Base-by-base conservation (phyloP, 2,113 vertebrate genomes). In the Grantiella picta region DNA sequence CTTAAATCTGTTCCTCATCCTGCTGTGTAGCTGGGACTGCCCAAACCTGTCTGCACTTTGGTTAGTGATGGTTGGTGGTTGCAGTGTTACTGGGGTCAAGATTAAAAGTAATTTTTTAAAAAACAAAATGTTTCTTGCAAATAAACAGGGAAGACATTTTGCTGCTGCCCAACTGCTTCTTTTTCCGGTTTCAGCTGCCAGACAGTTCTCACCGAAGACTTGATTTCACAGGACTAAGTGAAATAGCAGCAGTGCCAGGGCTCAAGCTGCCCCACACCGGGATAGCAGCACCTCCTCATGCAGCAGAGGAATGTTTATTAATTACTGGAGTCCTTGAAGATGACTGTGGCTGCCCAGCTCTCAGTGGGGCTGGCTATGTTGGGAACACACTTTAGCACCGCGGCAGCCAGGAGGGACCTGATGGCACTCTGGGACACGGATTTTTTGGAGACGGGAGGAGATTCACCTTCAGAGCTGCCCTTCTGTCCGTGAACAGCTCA, bases 341-440 rank as follows among this genome's bases (percentile, higher is more conserved):
- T 57, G 3, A 22, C 12, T 65, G 2, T 5, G 47, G 35, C 63
- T 61, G 33, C 86, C 35, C 66, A 7, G 85, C 89, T 90, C 78
- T 81, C 31, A 0, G 54, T 28, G 57, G 12, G 47, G 35, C n/a
- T 53, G 69, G 16, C 61, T 76, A 68, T 60, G 38, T 1, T 15
- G 64, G 45, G 38, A 54, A 1, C 5, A 2, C 9, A 4, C 23
- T 49, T 35, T 0, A 47, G 78, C 66, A 35, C 53, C 42, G 2
- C 7, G 1, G 29, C 35, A 22, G 47, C 20, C 70, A 21, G 50
- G 13, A 47, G 69, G n/a, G 68, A 64, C 38, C 38, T 1, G 8
- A 1, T 5, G 4, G 47, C 57, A 25, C 16, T 7, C 3, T 0
- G 4, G 53, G 42, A 29, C 42, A 0, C 0, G 2, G 75, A 4